Conservation (phyloP, 92 coral and sea anemone genomes). For the Actinernus sp. region DNA sequence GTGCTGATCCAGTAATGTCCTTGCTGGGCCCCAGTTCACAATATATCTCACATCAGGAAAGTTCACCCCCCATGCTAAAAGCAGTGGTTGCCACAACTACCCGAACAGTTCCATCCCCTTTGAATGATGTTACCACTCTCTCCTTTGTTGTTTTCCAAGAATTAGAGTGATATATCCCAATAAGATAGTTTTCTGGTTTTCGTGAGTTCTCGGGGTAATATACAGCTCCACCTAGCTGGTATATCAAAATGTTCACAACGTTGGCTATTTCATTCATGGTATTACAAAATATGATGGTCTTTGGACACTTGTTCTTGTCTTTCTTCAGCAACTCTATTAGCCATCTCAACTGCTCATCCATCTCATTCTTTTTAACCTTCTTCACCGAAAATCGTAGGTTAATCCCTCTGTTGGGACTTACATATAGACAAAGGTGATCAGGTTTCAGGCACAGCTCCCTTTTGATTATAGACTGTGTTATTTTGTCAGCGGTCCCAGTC, state of each 20-base stretch:
- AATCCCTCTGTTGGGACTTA: conserved; percentile 1
- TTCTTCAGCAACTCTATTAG: conserved; percentile 1
- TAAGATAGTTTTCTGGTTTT: conserved; percentile 18
- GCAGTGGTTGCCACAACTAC: conserved; percentile 57
- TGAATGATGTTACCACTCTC: conserved; percentile 18
- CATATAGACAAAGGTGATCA: not conserved
- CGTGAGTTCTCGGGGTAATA: not conserved
- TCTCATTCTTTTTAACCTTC: conserved; percentile 2
- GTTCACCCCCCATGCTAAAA: conserved; percentile 68
- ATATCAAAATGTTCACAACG: conserved; percentile 24
- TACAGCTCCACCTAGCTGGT: conserved; percentile 18
- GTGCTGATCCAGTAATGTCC: conserved; percentile 47
- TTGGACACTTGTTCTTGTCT: not conserved
- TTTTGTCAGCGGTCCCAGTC: no score
- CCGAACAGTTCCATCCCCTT: conserved; percentile 26
- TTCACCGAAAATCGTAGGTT: conserved; percentile 2
- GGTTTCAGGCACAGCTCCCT: conserved; percentile 1
- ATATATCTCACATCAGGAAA: conserved; percentile 59
- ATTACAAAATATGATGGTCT: no score
- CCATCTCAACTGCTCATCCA: conserved; percentile 1
- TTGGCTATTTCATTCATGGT: conserved; percentile 60
- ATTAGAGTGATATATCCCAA: conserved; percentile 58
- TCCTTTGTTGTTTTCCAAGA: conserved; percentile 55
- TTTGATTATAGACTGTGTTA: conserved; percentile 3
- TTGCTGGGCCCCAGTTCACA: conserved; percentile 69